A percentile compares a stretch with the other conserved stretches of the same genome.
Conservation (phyloP, 2,113 vertebrate species). For the Tupaia chinensis region DNA sequence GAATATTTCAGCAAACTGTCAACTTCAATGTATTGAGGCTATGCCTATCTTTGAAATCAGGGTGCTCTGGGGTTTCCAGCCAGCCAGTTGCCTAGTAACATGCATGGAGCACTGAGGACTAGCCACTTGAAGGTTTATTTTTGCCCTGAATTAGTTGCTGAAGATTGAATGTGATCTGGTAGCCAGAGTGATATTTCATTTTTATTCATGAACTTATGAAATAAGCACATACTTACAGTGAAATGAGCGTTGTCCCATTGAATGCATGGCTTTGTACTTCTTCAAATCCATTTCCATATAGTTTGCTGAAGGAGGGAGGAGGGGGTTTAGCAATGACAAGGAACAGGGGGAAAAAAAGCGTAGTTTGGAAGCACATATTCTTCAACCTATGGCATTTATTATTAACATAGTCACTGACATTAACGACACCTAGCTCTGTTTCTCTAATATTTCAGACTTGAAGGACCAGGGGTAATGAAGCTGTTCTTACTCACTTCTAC, state of each 20-base stretch:
- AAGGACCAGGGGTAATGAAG: background rate
- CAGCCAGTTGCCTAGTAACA: constrained; percentile 81
- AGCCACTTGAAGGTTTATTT: constrained; percentile 84
- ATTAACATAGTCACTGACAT: constrained; percentile 33
- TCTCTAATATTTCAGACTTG: background rate
- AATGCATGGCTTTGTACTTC: constrained; percentile 94
- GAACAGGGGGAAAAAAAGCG: background rate
- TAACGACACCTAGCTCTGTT: background rate
- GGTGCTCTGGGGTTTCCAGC: constrained; percentile 77
- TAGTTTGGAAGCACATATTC: constrained; percentile 57
- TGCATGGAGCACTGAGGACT: constrained; percentile 53
- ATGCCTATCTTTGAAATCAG: constrained; percentile 77
- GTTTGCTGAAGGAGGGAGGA: constrained; percentile 88
- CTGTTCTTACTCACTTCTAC: background rate
- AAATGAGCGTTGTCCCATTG: constrained; percentile 94
- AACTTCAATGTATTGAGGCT: constrained; percentile 64
- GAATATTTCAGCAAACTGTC: constrained; percentile 81
- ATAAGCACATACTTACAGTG: constrained; percentile 89
- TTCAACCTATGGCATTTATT: constrained; percentile 35
- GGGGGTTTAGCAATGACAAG: constrained; percentile 35
- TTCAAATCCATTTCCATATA: constrained; percentile 94
- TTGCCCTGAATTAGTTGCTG: constrained; percentile 76
- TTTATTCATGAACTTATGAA: constrained; percentile 75
- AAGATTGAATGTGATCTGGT: constrained; percentile 76
- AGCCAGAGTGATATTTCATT: constrained; percentile 73